Base-by-base conservation (phyloP, 2,113 vertebrate genomes). In the Echinops telfairi region DNA sequence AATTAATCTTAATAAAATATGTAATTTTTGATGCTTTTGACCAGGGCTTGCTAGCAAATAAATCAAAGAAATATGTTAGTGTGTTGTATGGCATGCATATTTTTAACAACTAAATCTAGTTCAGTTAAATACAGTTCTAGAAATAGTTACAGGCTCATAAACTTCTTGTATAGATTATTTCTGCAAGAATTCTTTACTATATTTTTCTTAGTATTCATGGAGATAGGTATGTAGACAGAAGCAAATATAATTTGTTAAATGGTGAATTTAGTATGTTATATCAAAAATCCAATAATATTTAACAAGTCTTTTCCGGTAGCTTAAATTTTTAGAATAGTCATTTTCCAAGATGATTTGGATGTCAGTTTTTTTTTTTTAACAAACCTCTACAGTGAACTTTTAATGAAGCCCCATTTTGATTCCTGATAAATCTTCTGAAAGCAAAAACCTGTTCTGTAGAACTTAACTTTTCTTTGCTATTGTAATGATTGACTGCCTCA, bases 261-360 rank as follows among this genome's bases (percentile, higher is more conserved):
- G 6, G 68, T 79, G 85, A 95, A 77, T 29, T 27, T 90, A 81
- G 47, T 53, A 70, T 89, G 20, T 83, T 53, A 12, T 91, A 0
- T 83, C 20, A 19, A 25, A 93, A 53, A 94, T 84, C 80, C 31
- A 92, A 5, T 76, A 57, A 78, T 31, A 62, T 86, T 95, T 95
- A 94, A 60, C 25, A 43, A 1, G 6, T 68, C 81, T 29, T 85
- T 95, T 92, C 58, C 43, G 38, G 19, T 47, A 60, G 80, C 71
- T 92, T 62, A 78, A 87, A 53, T 78, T 89, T 79, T 94, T 89
- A 89, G 73, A 23, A 16, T 27, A 91, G 19, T 17, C 40, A 5
- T 89, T 94, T 93, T 33, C 47, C 36, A 81, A 83, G 88, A 68
- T 73, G n/a, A 78, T 87, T 91, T 93, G 60, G 68, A 87, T 70